These are phyloP conservation scores for Drosophila ohnishii DNA, from an alignment of 1,140 invertebrate species.

Conservation along the genomic window DNA sequence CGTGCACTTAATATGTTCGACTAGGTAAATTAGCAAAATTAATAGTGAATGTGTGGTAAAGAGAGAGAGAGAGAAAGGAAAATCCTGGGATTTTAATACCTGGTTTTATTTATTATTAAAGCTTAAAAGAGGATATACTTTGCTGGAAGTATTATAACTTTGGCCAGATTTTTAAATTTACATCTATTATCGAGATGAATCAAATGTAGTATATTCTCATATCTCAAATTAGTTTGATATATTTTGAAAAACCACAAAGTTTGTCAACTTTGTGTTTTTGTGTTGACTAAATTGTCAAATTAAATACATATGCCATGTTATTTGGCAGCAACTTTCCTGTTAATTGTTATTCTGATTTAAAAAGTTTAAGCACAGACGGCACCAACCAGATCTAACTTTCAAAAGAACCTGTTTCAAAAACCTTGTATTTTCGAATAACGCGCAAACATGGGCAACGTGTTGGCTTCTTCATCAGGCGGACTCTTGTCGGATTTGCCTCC, in stretches of 20 bases:
- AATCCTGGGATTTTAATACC: background rate
- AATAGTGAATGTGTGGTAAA: slow-evolving; percentile 40
- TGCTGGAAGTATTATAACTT: background rate
- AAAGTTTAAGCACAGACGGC: slow-evolving; percentile 12
- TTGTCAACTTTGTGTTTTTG: background rate
- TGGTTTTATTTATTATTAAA: background rate
- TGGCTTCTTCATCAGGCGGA: slow-evolving; percentile 84
- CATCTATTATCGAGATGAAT: too few species aligned
- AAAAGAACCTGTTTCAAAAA: slow-evolving; percentile 12
- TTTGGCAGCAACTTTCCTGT: background rate
- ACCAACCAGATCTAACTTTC: slow-evolving; percentile 15
- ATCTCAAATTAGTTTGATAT: background rate
- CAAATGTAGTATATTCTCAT: too few species aligned
- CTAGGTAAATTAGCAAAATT: slow-evolving; percentile 67
- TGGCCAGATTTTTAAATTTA: too few species aligned
- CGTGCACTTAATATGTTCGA: slow-evolving; percentile 67
- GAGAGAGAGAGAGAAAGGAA: too few species aligned
- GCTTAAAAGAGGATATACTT: background rate
- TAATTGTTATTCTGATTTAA: slow-evolving; percentile 11
- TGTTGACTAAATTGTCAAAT: slow-evolving; percentile 1
- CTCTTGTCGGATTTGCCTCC: slow-evolving; percentile 35
- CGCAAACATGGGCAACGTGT: slow-evolving; percentile 86
- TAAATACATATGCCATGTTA: background rate
- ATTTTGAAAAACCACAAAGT: background rate
- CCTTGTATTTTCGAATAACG: background rate